Evolutionary conservation across 2,797 vertebrate species (phyloP).

Genomic region (Syngnathus rostellatus): DNA sequence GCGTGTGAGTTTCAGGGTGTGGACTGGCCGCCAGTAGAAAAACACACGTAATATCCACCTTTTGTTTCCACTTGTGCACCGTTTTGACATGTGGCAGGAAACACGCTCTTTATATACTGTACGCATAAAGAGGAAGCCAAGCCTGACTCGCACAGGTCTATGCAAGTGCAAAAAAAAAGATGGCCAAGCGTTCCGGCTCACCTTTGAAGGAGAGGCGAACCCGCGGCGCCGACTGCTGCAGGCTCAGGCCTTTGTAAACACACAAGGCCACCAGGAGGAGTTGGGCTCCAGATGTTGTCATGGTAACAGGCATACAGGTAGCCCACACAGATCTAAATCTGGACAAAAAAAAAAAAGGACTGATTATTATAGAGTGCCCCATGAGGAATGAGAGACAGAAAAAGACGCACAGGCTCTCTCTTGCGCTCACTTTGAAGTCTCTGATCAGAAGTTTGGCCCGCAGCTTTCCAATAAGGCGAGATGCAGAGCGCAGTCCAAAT

Average conservation of each 20-base stretch:
- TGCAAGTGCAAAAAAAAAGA: slow-evolving; percentile 6
- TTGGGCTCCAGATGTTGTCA: slow-evolving; percentile 61
- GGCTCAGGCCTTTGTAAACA: slow-evolving; percentile 59
- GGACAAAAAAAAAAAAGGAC: slow-evolving; percentile 42
- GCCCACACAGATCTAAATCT: slow-evolving; percentile 68
- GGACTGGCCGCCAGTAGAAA: slow-evolving; percentile 27
- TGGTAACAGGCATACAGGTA: slow-evolving; percentile 67
- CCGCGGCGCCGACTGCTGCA: slow-evolving; percentile 67
- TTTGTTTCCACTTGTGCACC: slow-evolving; percentile 63
- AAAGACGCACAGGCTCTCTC: slow-evolving; percentile 30
- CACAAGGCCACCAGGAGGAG: slow-evolving; percentile 66
- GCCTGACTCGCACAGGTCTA: neutral
- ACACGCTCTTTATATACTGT: slow-evolving; percentile 44
- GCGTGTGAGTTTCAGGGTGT: slow-evolving; percentile 44
- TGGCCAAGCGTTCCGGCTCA: slow-evolving; percentile 37
- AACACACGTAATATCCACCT: slow-evolving; percentile 68
- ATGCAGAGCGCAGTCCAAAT: slow-evolving; percentile 53
- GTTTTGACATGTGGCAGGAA: slow-evolving; percentile 65
- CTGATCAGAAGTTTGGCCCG: slow-evolving; percentile 61
- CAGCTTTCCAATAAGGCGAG: slow-evolving; percentile 42
- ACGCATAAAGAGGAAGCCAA: slow-evolving; percentile 42
- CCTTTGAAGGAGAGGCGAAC: slow-evolving; percentile 75
- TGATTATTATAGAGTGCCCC: slow-evolving; percentile 60
- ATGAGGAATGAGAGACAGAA: slow-evolving; percentile 59
- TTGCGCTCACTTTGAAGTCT: slow-evolving; percentile 46